Base-by-base conservation (phyloP, 2,888 invertebrate species). In the Selenia dentaria region DNA sequence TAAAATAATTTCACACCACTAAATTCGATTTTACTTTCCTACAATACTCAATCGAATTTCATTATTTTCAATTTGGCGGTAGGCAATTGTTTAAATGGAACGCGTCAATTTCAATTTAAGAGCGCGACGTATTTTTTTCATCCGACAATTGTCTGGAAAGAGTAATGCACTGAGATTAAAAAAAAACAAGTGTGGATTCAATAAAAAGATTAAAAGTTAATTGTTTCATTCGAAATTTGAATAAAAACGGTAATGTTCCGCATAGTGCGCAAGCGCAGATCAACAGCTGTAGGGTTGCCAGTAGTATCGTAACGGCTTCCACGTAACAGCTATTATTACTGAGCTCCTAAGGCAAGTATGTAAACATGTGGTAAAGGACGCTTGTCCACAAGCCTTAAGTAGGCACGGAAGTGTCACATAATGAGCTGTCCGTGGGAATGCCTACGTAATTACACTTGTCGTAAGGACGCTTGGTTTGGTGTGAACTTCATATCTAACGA, bases 171-270 rank as follows among this genome's bases (percentile, higher is more conserved):
- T 51, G 57, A 57, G 67, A 67, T 63, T 67, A 59, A 64, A 72
- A 68, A 65, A 54, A 61, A 55, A 64, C n/a, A 51, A 37, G n/a
- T 11, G 5, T 29, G 50, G 31, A 38, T 52, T 53, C 36, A 14
- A 50, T 44, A 45, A 46, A 42, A 42, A 51, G 27, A 36, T 48
- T 43, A 39, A 52, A 58, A 64, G 57, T 51, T 63, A 55, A 56
- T 67, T 64, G 67, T 66, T 66, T 54, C 64, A 57, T 67, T 66
- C 55, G 48, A 67, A 79, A 83, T 89, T 86, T 83, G 59, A 85
- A 88, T 85, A 83, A 83, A 87, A 91, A 86, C 88, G 74, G 84
- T 89, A 89, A 76, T 80, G 86, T 88, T 87, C 83, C 85, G 81
- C 74, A 68, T 62, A 64, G 69, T 83, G 87, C 75, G 60, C 73